phyloP scores from a whole-genome alignment of 2,888 invertebrate genomes.

The Helobdella robusta region DNA sequence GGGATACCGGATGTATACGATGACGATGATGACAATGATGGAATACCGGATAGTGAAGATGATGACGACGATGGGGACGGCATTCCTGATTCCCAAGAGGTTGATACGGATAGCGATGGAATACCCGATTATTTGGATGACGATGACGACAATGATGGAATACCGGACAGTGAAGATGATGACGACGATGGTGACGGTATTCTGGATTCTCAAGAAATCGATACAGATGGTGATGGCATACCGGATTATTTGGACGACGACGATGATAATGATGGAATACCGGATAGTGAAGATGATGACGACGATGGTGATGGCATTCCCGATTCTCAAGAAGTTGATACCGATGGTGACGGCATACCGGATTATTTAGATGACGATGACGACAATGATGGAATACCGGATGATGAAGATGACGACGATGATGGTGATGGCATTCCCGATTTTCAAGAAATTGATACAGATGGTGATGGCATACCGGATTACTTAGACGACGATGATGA shows the following conservation, averaged over 20 bases:
- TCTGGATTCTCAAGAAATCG: slow-evolving; percentile 32
- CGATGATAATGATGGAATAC: slow-evolving; percentile 37
- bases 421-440: slow-evolving; percentile 40
- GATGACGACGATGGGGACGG: slow-evolving; percentile 42
- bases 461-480: slow-evolving; percentile 39
- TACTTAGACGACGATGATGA: slow-evolving; percentile 32
- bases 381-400: slow-evolving; percentile 38
- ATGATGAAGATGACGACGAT: slow-evolving; percentile 35
- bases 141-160: slow-evolving; percentile 37
- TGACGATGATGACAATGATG: slow-evolving; percentile 37
- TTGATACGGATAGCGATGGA: slow-evolving; percentile 40
- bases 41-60: slow-evolving; percentile 36
- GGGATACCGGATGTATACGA: slow-evolving; percentile 36
- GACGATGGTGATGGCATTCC: slow-evolving; percentile 37
- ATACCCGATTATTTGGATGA: slow-evolving; percentile 34
- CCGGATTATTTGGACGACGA: slow-evolving; percentile 34
- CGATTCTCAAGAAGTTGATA: slow-evolving; percentile 33
- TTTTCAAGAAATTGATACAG: slow-evolving; percentile 31
- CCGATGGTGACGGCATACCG: slow-evolving; percentile 34
- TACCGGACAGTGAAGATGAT: slow-evolving; percentile 36
- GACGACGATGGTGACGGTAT: slow-evolving; percentile 37
- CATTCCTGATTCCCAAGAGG: slow-evolving; percentile 35
- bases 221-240: slow-evolving; percentile 35
- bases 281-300: slow-evolving; percentile 31
- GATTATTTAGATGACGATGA: slow-evolving; percentile 37